phyloP scores from a whole-genome alignment of 2,888 invertebrate genomes.

The Eretmocerus hayati region DNA sequence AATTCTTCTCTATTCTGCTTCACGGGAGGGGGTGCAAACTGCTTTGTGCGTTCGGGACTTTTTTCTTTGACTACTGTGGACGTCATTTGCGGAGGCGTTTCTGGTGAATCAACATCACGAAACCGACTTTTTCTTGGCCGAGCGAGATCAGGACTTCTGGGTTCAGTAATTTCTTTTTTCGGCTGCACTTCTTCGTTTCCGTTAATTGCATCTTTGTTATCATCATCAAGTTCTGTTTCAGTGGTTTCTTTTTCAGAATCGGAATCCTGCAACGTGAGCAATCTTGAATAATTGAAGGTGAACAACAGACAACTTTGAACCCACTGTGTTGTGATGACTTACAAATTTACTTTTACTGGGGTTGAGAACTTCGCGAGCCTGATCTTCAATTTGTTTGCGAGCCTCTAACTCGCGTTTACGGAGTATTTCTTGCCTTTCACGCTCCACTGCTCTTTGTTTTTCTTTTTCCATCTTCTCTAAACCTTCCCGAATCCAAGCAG shows the following conservation, averaged over 20 bases:
- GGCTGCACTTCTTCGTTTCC: slow-evolving; percentile 9
- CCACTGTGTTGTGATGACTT: slow-evolving; percentile 31
- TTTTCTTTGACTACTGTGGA: slow-evolving; percentile 29
- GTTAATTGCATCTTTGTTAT: slow-evolving; percentile 27
- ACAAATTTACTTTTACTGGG: slow-evolving; percentile 57
- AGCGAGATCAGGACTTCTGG: slow-evolving; percentile 36
- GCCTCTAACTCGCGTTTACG: slow-evolving; percentile 55
- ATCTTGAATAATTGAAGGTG: neutral
- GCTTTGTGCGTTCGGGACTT: slow-evolving; percentile 27
- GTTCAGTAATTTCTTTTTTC: slow-evolving; percentile 9
- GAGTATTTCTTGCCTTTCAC: slow-evolving; percentile 61
- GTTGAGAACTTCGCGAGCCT: slow-evolving; percentile 46
- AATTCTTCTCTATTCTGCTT: slow-evolving; percentile 54
- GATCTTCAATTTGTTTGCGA: slow-evolving; percentile 51
- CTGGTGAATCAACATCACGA: slow-evolving; percentile 43
- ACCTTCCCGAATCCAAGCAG: slow-evolving; percentile 97
- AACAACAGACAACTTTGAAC: neutral
- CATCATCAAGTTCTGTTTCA: slow-evolving; percentile 33
- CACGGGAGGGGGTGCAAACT: slow-evolving; percentile 22
- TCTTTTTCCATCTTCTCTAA: slow-evolving; percentile 96
- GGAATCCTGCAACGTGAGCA: slow-evolving; percentile 42
- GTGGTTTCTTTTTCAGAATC: slow-evolving; percentile 46
- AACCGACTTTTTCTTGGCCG: slow-evolving; percentile 44
- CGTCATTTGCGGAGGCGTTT: neutral
- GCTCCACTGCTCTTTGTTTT: slow-evolving; percentile 79